phyloP scores from a whole-genome alignment of 2,888 invertebrate species.

The Phyllotreta cruciferae region DNA sequence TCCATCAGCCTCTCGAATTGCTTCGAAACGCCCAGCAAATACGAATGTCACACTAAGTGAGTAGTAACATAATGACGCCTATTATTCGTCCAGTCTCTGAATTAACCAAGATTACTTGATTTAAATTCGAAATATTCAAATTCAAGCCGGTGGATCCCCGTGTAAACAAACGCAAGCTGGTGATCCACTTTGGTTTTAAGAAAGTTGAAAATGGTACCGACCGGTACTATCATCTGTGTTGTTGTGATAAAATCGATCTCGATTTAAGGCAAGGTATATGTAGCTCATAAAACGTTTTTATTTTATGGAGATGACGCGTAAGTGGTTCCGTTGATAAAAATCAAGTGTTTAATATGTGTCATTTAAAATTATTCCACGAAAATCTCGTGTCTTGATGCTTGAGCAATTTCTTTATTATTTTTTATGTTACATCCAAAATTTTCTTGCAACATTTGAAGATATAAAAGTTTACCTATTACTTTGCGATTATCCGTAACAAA shows the following conservation, averaged over 20 bases:
- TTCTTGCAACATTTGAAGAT: not conserved
- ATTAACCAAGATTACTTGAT: not conserved
- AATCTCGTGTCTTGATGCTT: no score
- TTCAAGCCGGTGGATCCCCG: no score
- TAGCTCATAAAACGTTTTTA: no score
- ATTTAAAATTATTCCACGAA: no score
- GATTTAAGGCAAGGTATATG: no score
- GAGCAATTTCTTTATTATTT: no score
- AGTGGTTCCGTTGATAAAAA: no score
- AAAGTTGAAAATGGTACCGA: no score
- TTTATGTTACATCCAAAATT: no score
- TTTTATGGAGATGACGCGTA: no score
- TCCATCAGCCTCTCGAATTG: constrained; percentile 62
- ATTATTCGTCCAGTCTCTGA: not conserved
- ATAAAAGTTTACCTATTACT: constrained; percentile 12
- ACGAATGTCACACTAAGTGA: constrained; percentile 64
- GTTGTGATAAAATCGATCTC: no score
- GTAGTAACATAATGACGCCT: constrained; percentile 36
- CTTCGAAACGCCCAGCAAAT: constrained; percentile 61
- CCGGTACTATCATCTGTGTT: no score
- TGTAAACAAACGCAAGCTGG: not conserved
- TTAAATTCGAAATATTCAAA: not conserved
- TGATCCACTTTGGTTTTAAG: constrained; percentile 1
- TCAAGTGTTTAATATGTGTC: not conserved
- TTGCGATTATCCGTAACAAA: constrained; percentile 20